Percentiles rank a stretch among this genome's conserved stretches.
phyloP scores from a whole-genome alignment of 2,113 vertebrate species.

The Serinus canaria region DNA sequence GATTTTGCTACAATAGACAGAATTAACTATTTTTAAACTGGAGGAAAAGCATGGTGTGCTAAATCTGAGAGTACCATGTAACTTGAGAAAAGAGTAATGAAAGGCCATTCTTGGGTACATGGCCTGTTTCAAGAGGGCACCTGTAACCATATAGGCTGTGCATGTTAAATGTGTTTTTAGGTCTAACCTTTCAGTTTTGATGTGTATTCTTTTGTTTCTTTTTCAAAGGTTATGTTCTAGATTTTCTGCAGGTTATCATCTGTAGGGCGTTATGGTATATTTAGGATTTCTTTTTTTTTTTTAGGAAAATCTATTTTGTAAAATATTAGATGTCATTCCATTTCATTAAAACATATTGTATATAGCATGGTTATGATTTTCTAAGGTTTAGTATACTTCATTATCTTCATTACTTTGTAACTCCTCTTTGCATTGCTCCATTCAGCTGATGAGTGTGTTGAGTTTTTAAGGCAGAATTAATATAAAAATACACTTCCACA shows the following conservation, averaged over 20 bases:
- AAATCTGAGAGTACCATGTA: background rate
- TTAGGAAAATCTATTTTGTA: background rate
- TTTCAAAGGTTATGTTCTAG: background rate
- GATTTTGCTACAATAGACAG: background rate
- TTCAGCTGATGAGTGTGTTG: background rate
- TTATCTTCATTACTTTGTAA: background rate
- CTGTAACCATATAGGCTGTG: background rate
- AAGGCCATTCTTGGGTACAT: background rate
- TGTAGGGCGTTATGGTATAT: background rate
- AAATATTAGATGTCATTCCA: background rate
- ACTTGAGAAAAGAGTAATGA: background rate
- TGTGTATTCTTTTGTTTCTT: background rate
- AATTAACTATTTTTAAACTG: background rate
- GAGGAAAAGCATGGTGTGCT: background rate
- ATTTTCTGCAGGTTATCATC: background rate
- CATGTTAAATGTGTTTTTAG: background rate
- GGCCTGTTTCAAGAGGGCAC: background rate
- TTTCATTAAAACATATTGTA: background rate
- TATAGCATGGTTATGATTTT: background rate
- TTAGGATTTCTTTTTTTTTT: background rate
- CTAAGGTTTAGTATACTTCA: background rate
- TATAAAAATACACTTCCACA: background rate
- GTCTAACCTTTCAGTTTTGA: background rate
- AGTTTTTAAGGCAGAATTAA: background rate
- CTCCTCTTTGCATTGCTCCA: background rate